phyloP scores from a whole-genome alignment of 1,140 invertebrate species.

The Plectrocnemia conspersa region DNA sequence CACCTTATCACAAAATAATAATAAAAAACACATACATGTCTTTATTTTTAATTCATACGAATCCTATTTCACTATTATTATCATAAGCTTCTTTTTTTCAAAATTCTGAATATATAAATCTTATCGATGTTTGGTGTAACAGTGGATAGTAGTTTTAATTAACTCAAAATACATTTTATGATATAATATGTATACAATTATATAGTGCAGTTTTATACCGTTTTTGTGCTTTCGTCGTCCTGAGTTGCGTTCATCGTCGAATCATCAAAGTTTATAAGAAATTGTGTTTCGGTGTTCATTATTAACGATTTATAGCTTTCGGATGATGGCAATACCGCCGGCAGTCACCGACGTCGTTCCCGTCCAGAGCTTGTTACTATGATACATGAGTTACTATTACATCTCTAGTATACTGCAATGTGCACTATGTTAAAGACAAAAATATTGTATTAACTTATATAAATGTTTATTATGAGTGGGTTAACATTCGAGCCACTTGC shows the following conservation, averaged over 20 bases:
- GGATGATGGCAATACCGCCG: not conserved
- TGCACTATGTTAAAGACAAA: slow-evolving; percentile 26
- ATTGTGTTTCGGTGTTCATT: too few species aligned
- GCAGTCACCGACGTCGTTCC: slow-evolving; percentile 4
- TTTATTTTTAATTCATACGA: slow-evolving; percentile 38
- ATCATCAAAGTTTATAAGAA: too few species aligned
- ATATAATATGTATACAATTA: slow-evolving; percentile 21
- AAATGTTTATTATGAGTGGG: slow-evolving; percentile 33
- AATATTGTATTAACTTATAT: slow-evolving; percentile 31
- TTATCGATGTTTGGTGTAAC: slow-evolving; percentile 36
- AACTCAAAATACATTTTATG: slow-evolving; percentile 30
- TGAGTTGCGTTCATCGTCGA: not conserved
- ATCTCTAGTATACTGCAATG: slow-evolving; percentile 34
- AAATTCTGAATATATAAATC: slow-evolving; percentile 32
- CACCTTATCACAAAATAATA: too few species aligned
- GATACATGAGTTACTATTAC: not conserved
- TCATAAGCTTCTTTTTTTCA: slow-evolving; percentile 44
- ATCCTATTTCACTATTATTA: slow-evolving; percentile 42
- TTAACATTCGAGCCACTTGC: slow-evolving; percentile 32
- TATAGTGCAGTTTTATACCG: slow-evolving; percentile 29
- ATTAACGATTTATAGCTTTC: too few species aligned
- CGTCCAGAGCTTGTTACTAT: slow-evolving; percentile 26
- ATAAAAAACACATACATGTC: too few species aligned
- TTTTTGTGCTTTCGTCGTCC: too few species aligned
- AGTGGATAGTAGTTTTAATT: slow-evolving; percentile 35